phyloP scores from a whole-genome alignment of 2,888 invertebrate species.

The Tetragnatha montana region DNA sequence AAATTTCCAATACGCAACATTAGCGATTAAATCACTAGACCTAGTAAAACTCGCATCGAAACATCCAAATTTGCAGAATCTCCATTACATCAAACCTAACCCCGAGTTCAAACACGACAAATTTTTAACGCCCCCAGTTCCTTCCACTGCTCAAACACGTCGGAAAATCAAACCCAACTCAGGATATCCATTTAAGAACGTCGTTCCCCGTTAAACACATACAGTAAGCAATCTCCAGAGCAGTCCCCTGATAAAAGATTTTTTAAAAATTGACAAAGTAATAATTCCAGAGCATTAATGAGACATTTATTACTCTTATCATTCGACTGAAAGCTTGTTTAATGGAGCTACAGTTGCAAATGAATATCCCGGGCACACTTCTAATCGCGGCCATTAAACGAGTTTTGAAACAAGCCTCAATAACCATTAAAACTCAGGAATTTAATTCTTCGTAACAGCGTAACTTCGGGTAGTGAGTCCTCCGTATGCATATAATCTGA shows the following conservation, averaged over 20 bases:
- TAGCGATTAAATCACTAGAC: too few species aligned
- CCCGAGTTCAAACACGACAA: background rate
- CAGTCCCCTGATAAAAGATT: background rate
- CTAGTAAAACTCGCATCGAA: too few species aligned
- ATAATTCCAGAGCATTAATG: constrained; percentile 8
- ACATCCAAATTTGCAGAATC: too few species aligned
- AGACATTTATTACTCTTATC: constrained; percentile 23
- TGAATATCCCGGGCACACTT: background rate
- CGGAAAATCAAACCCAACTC: background rate
- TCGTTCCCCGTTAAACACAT: background rate
- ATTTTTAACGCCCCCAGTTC: background rate
- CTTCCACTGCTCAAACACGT: background rate
- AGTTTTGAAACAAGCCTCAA: background rate
- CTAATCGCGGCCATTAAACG: background rate
- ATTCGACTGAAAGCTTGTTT: constrained; percentile 10
- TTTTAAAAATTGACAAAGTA: background rate
- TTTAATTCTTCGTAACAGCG: background rate
- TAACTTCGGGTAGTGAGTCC: background rate
- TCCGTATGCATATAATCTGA: background rate
- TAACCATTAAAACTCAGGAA: background rate
- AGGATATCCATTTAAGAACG: background rate
- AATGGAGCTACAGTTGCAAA: constrained; percentile 7
- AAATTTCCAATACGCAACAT: too few species aligned
- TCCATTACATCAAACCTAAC: background rate
- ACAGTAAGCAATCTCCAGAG: background rate